Conservation (phyloP, 64 coral and sea anemone species). For the Montipora foliosa region DNA sequence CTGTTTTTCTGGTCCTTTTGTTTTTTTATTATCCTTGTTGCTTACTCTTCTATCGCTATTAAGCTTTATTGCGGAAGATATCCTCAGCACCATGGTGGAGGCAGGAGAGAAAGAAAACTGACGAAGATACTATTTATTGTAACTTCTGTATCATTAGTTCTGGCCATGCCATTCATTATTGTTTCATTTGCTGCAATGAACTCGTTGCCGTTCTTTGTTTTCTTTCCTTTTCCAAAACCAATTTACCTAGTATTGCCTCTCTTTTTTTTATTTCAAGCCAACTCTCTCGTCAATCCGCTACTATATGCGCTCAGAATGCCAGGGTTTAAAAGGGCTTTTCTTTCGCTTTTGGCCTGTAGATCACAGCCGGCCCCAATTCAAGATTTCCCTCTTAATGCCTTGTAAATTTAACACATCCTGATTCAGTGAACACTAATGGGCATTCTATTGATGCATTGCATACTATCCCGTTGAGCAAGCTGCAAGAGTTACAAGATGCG, state of each 20-base stretch:
- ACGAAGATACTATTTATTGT: neutral
- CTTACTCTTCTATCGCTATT: neutral
- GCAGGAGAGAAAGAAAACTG: neutral
- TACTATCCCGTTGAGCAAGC: too few species aligned
- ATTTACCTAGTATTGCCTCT: neutral
- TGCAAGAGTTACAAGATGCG: too few species aligned
- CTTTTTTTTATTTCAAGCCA: neutral
- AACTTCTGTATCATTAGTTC: neutral
- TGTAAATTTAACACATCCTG: too few species aligned
- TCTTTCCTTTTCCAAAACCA: neutral
- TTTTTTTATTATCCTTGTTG: neutral
- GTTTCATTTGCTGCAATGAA: neutral
- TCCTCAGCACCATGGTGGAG: constrained; percentile 18
- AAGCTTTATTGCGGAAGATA: neutral
- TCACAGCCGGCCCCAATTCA: too few species aligned
- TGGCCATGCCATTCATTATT: neutral
- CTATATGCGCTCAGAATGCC: neutral
- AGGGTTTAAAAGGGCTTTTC: neutral
- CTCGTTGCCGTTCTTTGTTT: neutral
- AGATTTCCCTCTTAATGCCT: too few species aligned
- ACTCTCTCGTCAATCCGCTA: constrained; percentile 5
- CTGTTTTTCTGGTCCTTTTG: neutral
- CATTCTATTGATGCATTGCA: too few species aligned
- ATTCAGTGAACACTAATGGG: too few species aligned
- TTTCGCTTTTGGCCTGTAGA: neutral